phyloP scores from a whole-genome alignment of 2,797 vertebrate genomes.

The Emydoidea blandingii region DNA sequence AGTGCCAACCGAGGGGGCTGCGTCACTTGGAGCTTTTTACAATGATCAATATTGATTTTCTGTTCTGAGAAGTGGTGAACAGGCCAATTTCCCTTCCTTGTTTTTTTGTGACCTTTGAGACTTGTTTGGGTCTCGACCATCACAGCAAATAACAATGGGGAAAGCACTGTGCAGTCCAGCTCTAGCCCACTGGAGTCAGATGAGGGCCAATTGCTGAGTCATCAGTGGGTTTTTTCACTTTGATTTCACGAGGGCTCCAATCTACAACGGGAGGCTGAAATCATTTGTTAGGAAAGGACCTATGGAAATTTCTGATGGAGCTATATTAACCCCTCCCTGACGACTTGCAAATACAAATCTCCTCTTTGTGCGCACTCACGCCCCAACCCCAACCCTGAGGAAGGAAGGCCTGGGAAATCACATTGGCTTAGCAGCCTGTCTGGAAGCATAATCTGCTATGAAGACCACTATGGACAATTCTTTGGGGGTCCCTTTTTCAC shows the following conservation, averaged over 20 bases:
- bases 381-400: background rate
- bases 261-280: background rate
- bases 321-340: background rate
- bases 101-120: background rate
- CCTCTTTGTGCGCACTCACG: background rate
- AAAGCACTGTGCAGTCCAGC: background rate
- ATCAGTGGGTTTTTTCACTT: background rate
- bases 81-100: background rate
- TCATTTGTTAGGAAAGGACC: background rate
- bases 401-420: background rate
- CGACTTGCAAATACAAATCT: background rate
- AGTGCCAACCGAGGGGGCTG: background rate
- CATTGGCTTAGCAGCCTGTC: background rate
- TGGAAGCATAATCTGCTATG: background rate
- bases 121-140: background rate
- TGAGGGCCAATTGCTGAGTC: background rate
- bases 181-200: background rate
- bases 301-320: background rate
- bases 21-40: background rate
- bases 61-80: background rate
- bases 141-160: background rate
- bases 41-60: background rate
- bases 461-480: background rate
- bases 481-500: background rate
- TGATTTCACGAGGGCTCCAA: background rate